Evolutionary conservation across 2,888 invertebrate species (phyloP), one percentile per base, ranked within the genome.

Genomic region (Icerya purchasi): DNA sequence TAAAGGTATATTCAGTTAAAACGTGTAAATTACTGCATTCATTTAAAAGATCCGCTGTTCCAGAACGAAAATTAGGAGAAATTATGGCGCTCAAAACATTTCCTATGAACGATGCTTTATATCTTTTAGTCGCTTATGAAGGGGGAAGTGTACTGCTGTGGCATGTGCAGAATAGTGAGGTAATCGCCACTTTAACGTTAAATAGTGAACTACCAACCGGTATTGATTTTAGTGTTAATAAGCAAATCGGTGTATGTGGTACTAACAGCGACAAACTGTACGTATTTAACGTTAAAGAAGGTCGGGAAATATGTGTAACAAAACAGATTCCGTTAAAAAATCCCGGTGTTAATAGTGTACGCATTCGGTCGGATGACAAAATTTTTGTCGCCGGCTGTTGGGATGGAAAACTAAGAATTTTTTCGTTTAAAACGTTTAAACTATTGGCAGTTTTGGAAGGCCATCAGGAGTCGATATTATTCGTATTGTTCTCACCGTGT

Each of bases 391-490:
- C 79, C 0, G 87, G 82, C 14, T 83, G 85, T 36, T 85, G 84
- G 83, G 86, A 88, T 68, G 82, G 84, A 1, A 77, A 81, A 62
- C 73, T 86, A 62, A 76, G 86, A 63, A 77, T 86, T 63, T 86
- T 81, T 70, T 86, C 86, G 1, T 85, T 84, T 83, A 85, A 80
- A 69, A 83, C 81, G 58, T 71, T 86, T 50, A 75, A 83, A 57
- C 79, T 81, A 2, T 71, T 87, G 61, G 86, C 80, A 1, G 83
- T 84, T 57, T 73, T 88, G 50, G 81, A 80, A 0, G 82, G 84
- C 66, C 86, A 88, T 67, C 79, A 77, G 63, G 77, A 78, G 63
- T 77, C 81, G 49, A 76, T 87, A 56, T 80, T 83, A 68, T 84
- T 85, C 70, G 77, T 86, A 60, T 78, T 77, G 53, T 86, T 82